Evolutionary conservation across 1,140 invertebrate species (phyloP).

Genomic region (Mactra quadrangularis): DNA sequence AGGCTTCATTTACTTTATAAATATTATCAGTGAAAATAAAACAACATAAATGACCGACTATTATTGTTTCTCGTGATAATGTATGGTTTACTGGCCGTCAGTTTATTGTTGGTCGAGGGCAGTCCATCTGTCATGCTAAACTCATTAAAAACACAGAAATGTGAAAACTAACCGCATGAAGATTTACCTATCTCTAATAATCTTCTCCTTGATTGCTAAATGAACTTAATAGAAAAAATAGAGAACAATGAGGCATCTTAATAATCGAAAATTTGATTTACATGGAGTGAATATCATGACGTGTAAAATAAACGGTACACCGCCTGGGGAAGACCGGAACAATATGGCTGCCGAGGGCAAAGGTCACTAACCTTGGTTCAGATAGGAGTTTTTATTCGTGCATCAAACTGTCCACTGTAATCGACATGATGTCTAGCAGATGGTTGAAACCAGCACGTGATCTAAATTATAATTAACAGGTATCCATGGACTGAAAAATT

Average conservation of each 20-base stretch:
- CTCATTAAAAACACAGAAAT: not conserved
- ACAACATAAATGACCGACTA: no score
- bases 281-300: not conserved
- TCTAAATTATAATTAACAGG: not conserved
- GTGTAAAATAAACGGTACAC: not conserved
- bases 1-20: no score
- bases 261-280: not conserved
- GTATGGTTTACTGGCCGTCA: no score
- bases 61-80: no score
- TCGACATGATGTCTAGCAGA: conserved; percentile 1
- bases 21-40: no score
- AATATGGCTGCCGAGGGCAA: not conserved
- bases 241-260: conserved; percentile 8
- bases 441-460: not conserved
- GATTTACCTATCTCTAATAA: not conserved
- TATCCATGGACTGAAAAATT: no score
- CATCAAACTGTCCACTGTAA: conserved; percentile 16
- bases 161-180: conserved; percentile 16
- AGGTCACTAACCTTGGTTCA: not conserved
- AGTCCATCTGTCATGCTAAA: conserved; percentile 5
- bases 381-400: conserved; percentile 21
- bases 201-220: conserved; percentile 17
- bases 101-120: no score
- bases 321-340: not conserved
- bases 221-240: conserved; percentile 15